phyloP scores from a whole-genome alignment of 2,888 invertebrate species.

The Disparrhopalites patrizii region DNA sequence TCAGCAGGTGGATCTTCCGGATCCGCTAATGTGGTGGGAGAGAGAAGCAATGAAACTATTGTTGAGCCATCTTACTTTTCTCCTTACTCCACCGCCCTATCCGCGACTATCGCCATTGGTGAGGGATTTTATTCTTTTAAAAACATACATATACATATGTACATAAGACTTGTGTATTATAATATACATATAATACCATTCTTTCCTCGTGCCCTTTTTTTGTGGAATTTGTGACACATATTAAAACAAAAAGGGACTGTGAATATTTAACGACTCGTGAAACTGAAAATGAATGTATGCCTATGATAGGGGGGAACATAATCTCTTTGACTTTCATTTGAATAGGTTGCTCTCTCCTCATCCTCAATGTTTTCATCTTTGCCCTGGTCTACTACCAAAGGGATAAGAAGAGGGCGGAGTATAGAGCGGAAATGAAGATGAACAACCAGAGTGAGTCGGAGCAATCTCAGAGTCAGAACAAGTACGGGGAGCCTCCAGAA shows the following conservation, averaged over 20 bases:
- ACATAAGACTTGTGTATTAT: no score
- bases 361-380: constrained; percentile 76
- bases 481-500: constrained; percentile 46
- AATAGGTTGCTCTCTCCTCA: constrained; percentile 70
- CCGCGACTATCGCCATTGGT: constrained; percentile 75
- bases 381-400: constrained; percentile 80
- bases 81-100: constrained; percentile 83
- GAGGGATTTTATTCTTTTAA: no score
- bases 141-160: no score
- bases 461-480: constrained; percentile 30
- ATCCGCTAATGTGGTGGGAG: not conserved
- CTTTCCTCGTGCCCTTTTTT: no score
- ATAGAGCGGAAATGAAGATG: constrained; percentile 67
- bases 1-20: constrained; percentile 19
- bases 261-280: no score
- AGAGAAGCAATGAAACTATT: constrained; percentile 29
- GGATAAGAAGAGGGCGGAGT: constrained; percentile 71
- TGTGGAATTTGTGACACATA: no score
- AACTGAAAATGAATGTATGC: no score
- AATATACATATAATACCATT: no score
- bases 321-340: no score
- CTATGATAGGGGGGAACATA: no score
- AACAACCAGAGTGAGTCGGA: constrained; percentile 28
- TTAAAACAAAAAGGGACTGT: no score
- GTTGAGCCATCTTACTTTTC: constrained; percentile 58